Conservation (phyloP, 2,113 vertebrate species). For the Actinemys pallida region DNA sequence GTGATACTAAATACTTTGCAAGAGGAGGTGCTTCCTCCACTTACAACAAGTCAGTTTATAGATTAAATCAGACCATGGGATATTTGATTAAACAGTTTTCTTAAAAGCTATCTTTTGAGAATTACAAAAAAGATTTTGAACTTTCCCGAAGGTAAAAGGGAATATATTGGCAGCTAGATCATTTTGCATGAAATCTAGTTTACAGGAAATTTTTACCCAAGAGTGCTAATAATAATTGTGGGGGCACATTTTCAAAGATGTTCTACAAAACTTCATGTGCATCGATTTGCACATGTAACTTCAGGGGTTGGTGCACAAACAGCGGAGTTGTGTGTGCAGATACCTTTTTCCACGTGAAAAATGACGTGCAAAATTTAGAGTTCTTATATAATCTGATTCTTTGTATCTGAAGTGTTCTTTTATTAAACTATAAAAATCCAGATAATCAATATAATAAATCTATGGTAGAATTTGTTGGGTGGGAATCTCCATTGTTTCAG, state of each 20-base stretch:
- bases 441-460: neutral
- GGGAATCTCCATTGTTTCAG: neutral
- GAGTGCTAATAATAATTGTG: neutral
- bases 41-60: neutral
- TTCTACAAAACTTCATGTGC: neutral
- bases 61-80: neutral
- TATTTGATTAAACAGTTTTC: neutral
- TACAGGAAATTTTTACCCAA: no score
- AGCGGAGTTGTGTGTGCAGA: no score
- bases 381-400: neutral
- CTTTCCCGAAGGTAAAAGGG: no score
- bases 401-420: neutral
- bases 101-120: neutral
- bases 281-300: neutral
- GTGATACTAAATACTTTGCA: neutral
- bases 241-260: neutral
- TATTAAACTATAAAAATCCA: neutral
- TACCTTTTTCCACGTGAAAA: neutral
- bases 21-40: neutral
- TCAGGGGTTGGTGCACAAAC: neutral
- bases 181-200: no score
- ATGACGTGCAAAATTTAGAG: neutral
- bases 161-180: no score
- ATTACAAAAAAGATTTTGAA: no score
- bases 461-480: neutral